Conservation (phyloP, 2,797 vertebrate genomes). For the Spinus pinus region DNA sequence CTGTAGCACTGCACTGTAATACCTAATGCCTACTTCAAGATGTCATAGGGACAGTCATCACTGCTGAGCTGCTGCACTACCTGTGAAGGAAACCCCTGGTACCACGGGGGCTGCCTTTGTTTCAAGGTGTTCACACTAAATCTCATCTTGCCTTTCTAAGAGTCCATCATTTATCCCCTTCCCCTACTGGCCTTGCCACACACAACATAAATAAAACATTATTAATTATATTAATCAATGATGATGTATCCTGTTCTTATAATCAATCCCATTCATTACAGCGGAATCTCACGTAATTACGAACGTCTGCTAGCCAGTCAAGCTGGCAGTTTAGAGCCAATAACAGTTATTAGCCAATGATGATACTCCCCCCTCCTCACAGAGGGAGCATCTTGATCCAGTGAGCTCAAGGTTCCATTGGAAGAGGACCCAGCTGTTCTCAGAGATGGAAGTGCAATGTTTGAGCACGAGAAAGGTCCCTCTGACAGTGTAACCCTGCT, state of each 20-base stretch:
- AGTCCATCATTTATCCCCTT: neutral
- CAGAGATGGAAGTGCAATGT: neutral
- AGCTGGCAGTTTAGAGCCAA: neutral
- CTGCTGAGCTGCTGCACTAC: neutral
- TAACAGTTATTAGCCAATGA: neutral
- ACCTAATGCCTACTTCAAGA: neutral
- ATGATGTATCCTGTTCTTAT: neutral
- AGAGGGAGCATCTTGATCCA: neutral
- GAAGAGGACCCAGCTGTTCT: neutral
- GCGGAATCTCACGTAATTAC: neutral
- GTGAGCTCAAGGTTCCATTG: neutral
- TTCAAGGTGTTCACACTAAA: neutral
- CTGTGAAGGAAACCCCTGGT: neutral
- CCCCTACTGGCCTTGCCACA: neutral
- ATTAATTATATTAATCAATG: neutral
- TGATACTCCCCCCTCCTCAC: neutral
- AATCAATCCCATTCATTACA: neutral
- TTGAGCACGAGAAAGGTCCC: accelerated
- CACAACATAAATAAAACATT: neutral
- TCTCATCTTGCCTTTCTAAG: neutral
- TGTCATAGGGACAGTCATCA: accelerated
- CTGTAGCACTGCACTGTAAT: neutral
- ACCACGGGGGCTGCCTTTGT: neutral
- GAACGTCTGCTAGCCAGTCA: neutral
- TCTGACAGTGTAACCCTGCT: accelerated